A percentile compares a stretch with the other conserved stretches of the same genome.
Evolutionary conservation across 2,888 invertebrate species (phyloP).

Genomic region (Hirtodrosophila duncani): DNA sequence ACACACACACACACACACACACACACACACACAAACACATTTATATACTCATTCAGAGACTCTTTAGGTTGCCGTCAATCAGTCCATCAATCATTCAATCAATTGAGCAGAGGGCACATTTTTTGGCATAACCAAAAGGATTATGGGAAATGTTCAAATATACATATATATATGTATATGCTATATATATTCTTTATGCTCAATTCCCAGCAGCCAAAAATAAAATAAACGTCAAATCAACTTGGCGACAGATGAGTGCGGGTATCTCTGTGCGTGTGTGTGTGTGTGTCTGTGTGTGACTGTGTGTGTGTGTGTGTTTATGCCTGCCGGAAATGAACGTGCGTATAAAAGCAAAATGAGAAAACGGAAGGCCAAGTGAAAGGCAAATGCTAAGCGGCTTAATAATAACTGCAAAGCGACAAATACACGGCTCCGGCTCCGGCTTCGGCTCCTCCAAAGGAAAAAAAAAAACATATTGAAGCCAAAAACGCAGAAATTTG

Average conservation of each 20-base stretch:
- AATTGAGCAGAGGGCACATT: slow-evolving; percentile 35
- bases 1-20: no score
- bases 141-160: slow-evolving; percentile 49
- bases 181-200: slow-evolving; percentile 1
- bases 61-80: no score
- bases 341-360: slow-evolving; percentile 36
- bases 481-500: slow-evolving; percentile 21
- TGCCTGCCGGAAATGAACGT: slow-evolving; percentile 36
- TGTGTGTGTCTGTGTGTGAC: background rate
- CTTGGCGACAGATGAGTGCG: slow-evolving; percentile 26
- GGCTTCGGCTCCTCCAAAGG: no score
- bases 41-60: no score
- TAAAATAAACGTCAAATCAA: slow-evolving; percentile 60
- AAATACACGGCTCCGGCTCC: no score
- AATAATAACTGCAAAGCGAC: slow-evolving; percentile 36
- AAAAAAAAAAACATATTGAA: slow-evolving; percentile 33
- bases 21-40: no score
- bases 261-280: background rate
- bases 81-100: slow-evolving; percentile 53
- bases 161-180: background rate
- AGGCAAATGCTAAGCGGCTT: slow-evolving; percentile 46
- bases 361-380: slow-evolving; percentile 12
- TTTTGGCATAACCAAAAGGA: slow-evolving; percentile 31
- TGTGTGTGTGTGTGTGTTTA: slow-evolving; percentile 3
- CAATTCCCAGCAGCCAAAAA: slow-evolving; percentile 30